These are phyloP conservation scores for Eristalinus aeneus DNA, from an alignment of 2,888 invertebrate species.

Conservation along the genomic window DNA sequence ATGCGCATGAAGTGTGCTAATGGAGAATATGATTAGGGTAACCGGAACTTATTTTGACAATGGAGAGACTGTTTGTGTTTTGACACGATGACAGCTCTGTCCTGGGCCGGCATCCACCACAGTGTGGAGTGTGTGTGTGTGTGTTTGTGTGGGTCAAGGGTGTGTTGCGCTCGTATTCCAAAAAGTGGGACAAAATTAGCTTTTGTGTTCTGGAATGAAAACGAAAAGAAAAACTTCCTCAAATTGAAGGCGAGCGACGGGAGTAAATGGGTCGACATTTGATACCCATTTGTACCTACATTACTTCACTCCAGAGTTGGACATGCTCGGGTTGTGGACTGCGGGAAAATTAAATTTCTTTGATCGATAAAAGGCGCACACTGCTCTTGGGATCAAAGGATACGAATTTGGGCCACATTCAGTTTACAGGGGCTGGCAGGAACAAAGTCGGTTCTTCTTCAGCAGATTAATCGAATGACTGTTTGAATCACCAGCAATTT, in stretches of 20 bases:
- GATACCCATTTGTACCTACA: conserved; percentile 1
- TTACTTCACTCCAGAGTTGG: background rate
- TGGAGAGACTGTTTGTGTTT: conserved; percentile 13
- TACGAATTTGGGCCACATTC: background rate
- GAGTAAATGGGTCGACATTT: conserved; percentile 3
- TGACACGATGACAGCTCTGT: conserved; percentile 7
- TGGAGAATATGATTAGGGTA: conserved; percentile 38
- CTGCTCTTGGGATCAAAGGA: background rate
- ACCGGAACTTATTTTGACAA: conserved; percentile 31
- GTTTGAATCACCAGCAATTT: too few relatives aligned
- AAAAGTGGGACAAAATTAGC: background rate
- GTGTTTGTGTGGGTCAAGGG: background rate
- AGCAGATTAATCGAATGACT: too few relatives aligned
- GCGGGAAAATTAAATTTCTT: background rate
- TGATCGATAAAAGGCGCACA: background rate
- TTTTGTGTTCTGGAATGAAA: background rate
- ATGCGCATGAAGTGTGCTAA: conserved; percentile 23
- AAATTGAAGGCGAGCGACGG: background rate
- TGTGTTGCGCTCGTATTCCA: background rate
- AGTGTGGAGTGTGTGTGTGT: background rate
- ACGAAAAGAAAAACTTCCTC: background rate
- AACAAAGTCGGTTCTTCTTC: too few relatives aligned
- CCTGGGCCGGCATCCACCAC: background rate
- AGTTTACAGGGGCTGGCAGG: too few relatives aligned
- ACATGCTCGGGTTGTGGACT: background rate